phyloP scores from a whole-genome alignment of 2,113 vertebrate species.

The Neofelis nebulosa region DNA sequence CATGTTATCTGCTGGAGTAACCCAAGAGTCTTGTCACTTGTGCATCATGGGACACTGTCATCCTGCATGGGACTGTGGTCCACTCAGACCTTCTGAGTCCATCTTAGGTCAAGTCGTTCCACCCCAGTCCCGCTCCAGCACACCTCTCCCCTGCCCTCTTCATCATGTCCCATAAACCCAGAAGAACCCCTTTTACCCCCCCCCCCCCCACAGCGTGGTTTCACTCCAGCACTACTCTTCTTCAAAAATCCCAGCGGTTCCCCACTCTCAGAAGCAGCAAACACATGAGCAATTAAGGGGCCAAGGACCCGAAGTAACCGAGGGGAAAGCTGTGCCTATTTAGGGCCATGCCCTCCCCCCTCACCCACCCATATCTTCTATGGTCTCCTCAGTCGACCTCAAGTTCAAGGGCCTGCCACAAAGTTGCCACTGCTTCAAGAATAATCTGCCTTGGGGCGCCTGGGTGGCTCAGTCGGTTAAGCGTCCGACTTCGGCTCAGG shows the following conservation, averaged over 20 bases:
- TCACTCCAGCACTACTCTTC: not conserved
- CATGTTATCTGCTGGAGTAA: rapidly evolving
- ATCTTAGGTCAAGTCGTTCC: not conserved
- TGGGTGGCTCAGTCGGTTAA: too few relatives aligned
- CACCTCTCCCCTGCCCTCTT: not conserved
- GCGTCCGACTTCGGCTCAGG: too few relatives aligned
- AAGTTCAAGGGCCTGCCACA: not conserved
- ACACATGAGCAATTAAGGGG: not conserved
- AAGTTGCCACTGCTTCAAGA: not conserved
- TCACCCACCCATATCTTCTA: not conserved
- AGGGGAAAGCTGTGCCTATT: not conserved
- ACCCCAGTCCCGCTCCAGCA: not conserved
- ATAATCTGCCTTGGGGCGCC: not conserved
- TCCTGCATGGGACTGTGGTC: not conserved
- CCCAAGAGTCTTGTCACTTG: not conserved
- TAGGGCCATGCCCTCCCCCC: rapidly evolving
- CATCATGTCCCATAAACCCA: not conserved
- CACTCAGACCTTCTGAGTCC: not conserved
- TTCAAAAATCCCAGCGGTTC: not conserved
- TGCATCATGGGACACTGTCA: not conserved
- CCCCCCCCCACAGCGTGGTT: rapidly evolving
- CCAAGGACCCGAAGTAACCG: not conserved
- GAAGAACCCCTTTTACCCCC: too few relatives aligned
- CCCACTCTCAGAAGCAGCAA: not conserved
- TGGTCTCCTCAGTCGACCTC: too few relatives aligned